Evolutionary conservation across 2,797 vertebrate species (phyloP).

Genomic region (Glyptemys insculpta): DNA sequence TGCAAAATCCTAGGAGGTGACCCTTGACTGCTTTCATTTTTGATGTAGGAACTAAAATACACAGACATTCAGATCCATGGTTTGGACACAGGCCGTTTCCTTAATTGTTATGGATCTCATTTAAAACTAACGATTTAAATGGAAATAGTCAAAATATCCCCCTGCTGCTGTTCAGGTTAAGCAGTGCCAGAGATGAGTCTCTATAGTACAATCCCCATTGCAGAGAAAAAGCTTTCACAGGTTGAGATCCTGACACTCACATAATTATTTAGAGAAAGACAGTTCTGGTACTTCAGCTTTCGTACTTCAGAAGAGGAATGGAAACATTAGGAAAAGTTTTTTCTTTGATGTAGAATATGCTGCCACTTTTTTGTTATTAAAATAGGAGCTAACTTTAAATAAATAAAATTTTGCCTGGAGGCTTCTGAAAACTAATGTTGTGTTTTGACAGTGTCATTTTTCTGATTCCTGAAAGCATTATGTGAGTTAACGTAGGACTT

Average conservation of each 20-base stretch:
- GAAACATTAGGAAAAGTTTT: constrained; percentile 80
- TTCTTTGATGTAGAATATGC: constrained; percentile 79
- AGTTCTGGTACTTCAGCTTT: constrained; percentile 53
- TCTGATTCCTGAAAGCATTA: constrained; percentile 78
- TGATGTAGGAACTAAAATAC: background rate
- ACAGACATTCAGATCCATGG: background rate
- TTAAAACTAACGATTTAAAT: constrained; percentile 63
- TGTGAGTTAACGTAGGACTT: constrained; percentile 74
- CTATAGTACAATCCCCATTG: constrained; percentile 42
- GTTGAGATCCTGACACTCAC: constrained; percentile 71
- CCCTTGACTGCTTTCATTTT: background rate
- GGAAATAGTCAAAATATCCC: constrained; percentile 11
- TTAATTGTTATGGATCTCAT: constrained; percentile 3
- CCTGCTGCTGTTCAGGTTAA: constrained; percentile 26
- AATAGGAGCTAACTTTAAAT: constrained; percentile 84
- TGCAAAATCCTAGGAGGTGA: background rate
- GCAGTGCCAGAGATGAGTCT: constrained; percentile 45
- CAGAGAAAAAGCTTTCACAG: constrained; percentile 73
- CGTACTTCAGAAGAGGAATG: constrained; percentile 77
- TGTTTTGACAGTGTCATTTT: constrained; percentile 80
- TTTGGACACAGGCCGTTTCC: background rate
- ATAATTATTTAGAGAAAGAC: constrained; percentile 69
- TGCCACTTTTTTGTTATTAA: constrained; percentile 81
- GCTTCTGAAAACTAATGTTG: constrained; percentile 81
- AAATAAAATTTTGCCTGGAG: constrained; percentile 83